Evolutionary conservation across 2,888 invertebrate genomes (phyloP).

Genomic region (Calameuta filiformis): DNA sequence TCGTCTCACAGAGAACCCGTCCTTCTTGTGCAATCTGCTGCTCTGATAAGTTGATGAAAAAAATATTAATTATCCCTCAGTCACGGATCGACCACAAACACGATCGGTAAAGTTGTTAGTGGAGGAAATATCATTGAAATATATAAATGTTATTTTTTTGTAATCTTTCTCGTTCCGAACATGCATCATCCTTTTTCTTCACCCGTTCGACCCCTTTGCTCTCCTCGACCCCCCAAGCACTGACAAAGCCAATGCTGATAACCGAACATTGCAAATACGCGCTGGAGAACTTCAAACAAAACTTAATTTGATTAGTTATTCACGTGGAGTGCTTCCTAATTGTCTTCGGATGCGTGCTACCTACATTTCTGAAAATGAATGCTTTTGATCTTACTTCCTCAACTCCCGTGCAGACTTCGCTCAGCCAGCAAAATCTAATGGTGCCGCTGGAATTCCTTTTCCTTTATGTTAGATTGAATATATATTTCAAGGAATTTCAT

Average conservation of each 20-base stretch:
- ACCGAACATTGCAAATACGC: conserved; percentile 27
- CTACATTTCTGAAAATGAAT: neutral
- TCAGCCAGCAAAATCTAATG: neutral
- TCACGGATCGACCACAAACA: neutral
- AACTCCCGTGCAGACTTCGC: neutral
- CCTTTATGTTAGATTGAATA: neutral
- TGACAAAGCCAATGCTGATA: conserved; percentile 28
- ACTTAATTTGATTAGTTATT: conserved; percentile 22
- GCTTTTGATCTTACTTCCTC: neutral
- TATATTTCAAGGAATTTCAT: neutral
- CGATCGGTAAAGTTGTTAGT: neutral
- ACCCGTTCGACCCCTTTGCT: neutral
- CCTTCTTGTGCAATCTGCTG: neutral
- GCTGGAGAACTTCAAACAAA: conserved; percentile 10
- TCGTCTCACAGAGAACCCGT: neutral
- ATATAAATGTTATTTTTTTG: neutral
- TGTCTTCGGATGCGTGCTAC: neutral
- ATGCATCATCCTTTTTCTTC: neutral
- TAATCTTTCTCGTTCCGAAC: neutral
- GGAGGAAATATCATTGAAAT: neutral
- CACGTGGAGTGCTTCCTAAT: neutral
- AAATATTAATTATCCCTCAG: neutral
- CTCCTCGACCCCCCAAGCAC: neutral
- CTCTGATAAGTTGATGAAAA: neutral
- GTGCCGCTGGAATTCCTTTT: neutral